Base-by-base conservation (phyloP, 2,113 vertebrate species). In the Alosa alosa region DNA sequence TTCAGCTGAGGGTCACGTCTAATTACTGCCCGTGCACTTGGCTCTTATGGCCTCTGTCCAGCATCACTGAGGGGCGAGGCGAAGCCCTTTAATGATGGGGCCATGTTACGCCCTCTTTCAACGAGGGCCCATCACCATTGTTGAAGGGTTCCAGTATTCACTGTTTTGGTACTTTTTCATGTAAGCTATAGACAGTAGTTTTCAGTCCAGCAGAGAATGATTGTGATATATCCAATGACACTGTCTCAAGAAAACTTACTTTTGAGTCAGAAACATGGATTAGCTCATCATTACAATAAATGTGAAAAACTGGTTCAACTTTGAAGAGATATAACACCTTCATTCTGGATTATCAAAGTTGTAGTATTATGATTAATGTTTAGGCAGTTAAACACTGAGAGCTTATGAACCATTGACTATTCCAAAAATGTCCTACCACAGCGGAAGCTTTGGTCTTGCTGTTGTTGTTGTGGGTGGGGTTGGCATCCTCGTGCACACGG, bases 401-500 rank as follows among this genome's bases (percentile, higher is more conserved):
- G 22, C 4, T 64, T n/a, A 64, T 25, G 31, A 72, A 31, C 3
- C 25, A 72, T 3, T 31, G 25, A 36, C 9, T 72, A 31, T 36
- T 31, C 13, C 13, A 11, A 36, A 72, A 22, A 18, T 39, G 72
- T 84, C 96, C 89, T 86, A 99, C 98, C 97, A 97, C 94, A 85
- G 88, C 22, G 0, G 89, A 84, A 3, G 44, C 85, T 72, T 90
- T 93, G 89, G 90, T 82, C 85, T 93, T 95, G 39, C 36, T 88
- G 88, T 82, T 89, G 86, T 87, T 89, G 90, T 95, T 96, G 96
- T 36, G 93, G 72, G 94, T 93, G 0, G 93, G 86, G 3, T 95
- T 96, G 92, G 96, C 94, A 86, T 99, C 98, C 91, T 99, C 97
- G 0, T 99, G 96, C 89, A 99, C 95, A 36, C 95, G 92, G 86